A percentile compares a stretch with the other conserved stretches of the same genome.
Conservation (phyloP, 2,888 invertebrate species). For the Xylophagus ater region DNA sequence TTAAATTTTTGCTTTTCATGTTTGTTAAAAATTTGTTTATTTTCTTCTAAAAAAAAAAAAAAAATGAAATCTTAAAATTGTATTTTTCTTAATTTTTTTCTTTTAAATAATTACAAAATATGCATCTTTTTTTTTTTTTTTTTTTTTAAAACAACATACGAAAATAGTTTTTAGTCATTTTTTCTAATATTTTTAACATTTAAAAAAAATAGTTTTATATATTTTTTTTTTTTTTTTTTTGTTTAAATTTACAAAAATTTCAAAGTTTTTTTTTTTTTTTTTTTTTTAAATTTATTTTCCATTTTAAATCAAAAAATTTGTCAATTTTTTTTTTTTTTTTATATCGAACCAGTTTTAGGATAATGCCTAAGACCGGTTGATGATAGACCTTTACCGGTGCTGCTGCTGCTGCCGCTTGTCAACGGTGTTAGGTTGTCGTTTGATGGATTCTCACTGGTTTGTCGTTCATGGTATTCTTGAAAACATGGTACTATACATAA, state of each 20-base stretch:
- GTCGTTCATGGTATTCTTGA: conserved; percentile 69
- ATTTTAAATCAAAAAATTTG: conserved; percentile 2
- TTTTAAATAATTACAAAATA: too few species aligned
- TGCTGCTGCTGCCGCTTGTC: conserved; percentile 16
- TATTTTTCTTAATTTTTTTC: too few species aligned
- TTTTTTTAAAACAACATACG: conserved; percentile 7
- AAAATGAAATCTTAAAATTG: too few species aligned
- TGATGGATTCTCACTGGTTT: conserved; percentile 31
- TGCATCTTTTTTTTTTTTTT: too few species aligned
- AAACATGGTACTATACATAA: conserved; percentile 84
- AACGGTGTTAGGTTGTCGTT: conserved; percentile 21
- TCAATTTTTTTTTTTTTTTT: conserved; percentile 21
- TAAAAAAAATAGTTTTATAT: conserved; percentile 9
- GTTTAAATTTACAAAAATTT: conserved; percentile 18
- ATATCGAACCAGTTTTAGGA: conserved; percentile 38
- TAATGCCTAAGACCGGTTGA: conserved; percentile 25
- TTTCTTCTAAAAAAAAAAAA: too few species aligned
- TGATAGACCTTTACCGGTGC: conserved; percentile 16
- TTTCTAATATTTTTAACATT: too few species aligned
- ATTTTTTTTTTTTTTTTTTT: conserved; percentile 9
- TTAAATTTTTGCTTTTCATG: too few species aligned
- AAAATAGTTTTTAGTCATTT: conserved; percentile 7
- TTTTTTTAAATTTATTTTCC: conserved; percentile 4
- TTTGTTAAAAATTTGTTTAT: too few species aligned
- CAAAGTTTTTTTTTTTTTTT: conserved; percentile 13